Conservation (phyloP, 2,113 vertebrate genomes). For the Odobenus rosmarus region DNA sequence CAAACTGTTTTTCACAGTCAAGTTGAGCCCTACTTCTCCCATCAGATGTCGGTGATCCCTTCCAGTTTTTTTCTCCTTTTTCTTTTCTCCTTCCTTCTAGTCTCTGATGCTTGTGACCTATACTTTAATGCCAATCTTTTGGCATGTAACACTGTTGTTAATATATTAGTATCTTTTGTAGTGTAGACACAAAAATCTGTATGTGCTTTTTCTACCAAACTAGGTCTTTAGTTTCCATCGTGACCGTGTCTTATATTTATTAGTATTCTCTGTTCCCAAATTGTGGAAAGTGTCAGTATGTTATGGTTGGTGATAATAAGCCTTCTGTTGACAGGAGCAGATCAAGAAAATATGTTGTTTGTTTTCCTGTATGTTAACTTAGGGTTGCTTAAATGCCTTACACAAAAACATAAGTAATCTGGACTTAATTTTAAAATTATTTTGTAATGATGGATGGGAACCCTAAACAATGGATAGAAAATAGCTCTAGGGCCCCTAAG, state of each 20-base stretch:
- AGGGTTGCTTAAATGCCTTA: not conserved
- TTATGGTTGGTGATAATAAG: not conserved
- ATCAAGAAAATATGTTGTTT: constrained; percentile 8
- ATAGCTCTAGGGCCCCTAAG: not conserved
- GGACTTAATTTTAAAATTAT: constrained; percentile 14
- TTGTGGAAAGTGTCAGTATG: not conserved
- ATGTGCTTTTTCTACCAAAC: not conserved
- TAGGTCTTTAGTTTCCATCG: not conserved
- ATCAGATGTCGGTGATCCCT: not conserved
- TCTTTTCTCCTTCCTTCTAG: not conserved
- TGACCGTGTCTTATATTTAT: not conserved
- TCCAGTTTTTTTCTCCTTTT: not conserved
- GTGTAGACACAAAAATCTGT: not conserved
- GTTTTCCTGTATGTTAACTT: not conserved
- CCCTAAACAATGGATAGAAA: not conserved
- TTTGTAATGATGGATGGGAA: not conserved
- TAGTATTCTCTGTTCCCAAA: not conserved
- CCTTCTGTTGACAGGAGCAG: not conserved
- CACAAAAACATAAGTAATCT: not conserved
- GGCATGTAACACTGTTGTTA: not conserved
- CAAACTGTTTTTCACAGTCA: not conserved
- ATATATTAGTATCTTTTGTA: not conserved
- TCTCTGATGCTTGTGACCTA: not conserved
- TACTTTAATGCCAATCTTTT: not conserved
- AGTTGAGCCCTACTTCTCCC: not conserved